Evolutionary conservation across 2,888 invertebrate genomes (phyloP).

Genomic region (Fissipunctia ypsillon): DNA sequence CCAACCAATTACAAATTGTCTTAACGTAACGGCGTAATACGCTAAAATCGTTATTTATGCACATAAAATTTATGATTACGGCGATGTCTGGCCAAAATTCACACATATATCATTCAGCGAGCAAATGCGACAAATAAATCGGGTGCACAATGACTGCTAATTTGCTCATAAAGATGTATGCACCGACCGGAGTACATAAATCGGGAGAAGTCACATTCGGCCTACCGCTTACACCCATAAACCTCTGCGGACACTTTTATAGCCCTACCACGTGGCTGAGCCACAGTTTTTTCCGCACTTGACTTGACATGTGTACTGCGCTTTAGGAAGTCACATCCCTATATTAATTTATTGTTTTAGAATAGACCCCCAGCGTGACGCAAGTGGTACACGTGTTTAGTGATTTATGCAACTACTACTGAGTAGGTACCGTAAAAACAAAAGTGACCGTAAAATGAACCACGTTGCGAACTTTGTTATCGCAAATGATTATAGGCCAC

Average conservation of each 20-base stretch:
- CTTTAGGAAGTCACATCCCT: slow-evolving; percentile 79
- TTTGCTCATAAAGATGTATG: slow-evolving; percentile 90
- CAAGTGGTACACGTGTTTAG: slow-evolving; percentile 65
- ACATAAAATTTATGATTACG: slow-evolving; percentile 69
- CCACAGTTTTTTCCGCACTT: slow-evolving; percentile 88
- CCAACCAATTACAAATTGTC: slow-evolving; percentile 22
- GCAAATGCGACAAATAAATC: slow-evolving; percentile 85
- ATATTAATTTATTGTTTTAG: slow-evolving; percentile 88
- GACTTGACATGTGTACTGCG: slow-evolving; percentile 87
- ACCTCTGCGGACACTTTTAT: slow-evolving; percentile 90
- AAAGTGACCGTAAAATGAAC: slow-evolving; percentile 66
- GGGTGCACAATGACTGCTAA: slow-evolving; percentile 89
- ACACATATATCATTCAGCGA: slow-evolving; percentile 85
- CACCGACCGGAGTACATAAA: slow-evolving; percentile 86
- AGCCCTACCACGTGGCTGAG: slow-evolving; percentile 88
- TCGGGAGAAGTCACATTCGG: slow-evolving; percentile 86
- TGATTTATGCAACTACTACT: slow-evolving; percentile 65
- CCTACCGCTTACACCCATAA: slow-evolving; percentile 90
- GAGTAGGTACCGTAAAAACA: slow-evolving; percentile 58
- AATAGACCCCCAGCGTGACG: slow-evolving; percentile 80
- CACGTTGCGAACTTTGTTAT: slow-evolving; percentile 62
- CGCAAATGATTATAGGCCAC: slow-evolving; percentile 60
- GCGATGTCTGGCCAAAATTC: slow-evolving; percentile 78
- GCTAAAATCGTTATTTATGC: slow-evolving; percentile 66
- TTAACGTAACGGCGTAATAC: slow-evolving; percentile 37